Base-by-base conservation (phyloP, 1,140 invertebrate genomes). In the Drosophila ogumai region DNA sequence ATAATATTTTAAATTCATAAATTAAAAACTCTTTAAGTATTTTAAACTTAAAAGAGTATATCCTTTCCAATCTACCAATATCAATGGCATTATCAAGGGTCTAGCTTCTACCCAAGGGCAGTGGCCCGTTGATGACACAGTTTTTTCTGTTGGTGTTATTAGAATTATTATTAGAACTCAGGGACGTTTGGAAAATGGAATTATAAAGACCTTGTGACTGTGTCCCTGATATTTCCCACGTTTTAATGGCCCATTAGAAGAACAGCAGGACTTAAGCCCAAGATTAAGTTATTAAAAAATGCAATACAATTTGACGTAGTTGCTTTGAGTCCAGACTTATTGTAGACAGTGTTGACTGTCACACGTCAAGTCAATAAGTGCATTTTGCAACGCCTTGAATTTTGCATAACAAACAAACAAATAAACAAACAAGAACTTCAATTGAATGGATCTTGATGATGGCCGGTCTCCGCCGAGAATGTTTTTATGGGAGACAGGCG, bases 391-490 rank as follows among this genome's bases (percentile, higher is more conserved):
- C 44, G 63, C 40, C 63, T 41, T 54, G 47, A 32, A 84, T 64
- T 87, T 87, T 66, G 80, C 84, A 87, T 84, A 61, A 84, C 76
- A 87, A 87, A 88, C 56, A 79, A 44, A 44, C 17, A 75, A 36
- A 36, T 9, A 12, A 44, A 44, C 43, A 49, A 67, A 65, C 59
- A 67, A 82, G 65, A 76, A 82, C 85, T 72, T 72, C 68, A 58
- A 85, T 81, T 47, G 54, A 47, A 56, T 82, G 68, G 46, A 64
- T 57, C 41, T 12, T 22, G 25, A 6, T 28, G 49, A 63, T 32
- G 22, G 34, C 7, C 12, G 4, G 6, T 28, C 6, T 28, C 25
- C 25, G 25, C 17, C 38, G 50, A 31, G 66, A 59, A 72, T 72
- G 66, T 36, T 72, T 73, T 73, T 73, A 73, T 73, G 69, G 69